These are phyloP conservation scores for Orthosia gothica DNA, from an alignment of 2,888 invertebrate species.

Conservation along the genomic window DNA sequence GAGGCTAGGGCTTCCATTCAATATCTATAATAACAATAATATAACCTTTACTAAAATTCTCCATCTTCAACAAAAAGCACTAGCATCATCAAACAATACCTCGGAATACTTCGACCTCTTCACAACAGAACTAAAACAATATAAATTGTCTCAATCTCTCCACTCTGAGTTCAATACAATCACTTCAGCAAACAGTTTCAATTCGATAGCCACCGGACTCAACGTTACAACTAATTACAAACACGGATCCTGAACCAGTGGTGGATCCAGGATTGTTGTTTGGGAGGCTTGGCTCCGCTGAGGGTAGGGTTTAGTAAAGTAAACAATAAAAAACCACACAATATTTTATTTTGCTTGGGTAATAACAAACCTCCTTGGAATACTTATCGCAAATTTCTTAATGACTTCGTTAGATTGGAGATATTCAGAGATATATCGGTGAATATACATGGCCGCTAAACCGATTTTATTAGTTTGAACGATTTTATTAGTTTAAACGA, in stretches of 20 bases:
- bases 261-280: too few species aligned
- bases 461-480: too few species aligned
- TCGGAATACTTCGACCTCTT: constrained; percentile 32
- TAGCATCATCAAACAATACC: constrained; percentile 36
- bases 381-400: too few species aligned
- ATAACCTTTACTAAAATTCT: not conserved
- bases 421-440: too few species aligned
- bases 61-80: constrained; percentile 14
- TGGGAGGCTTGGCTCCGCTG: too few species aligned
- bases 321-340: too few species aligned
- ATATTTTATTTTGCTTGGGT: too few species aligned
- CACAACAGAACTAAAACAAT: constrained; percentile 48
- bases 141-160: constrained; percentile 52
- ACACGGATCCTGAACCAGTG: constrained; percentile 46
- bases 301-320: too few species aligned
- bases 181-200: constrained; percentile 53
- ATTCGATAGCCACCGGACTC: constrained; percentile 50
- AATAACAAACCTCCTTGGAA: too few species aligned
- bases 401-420: too few species aligned
- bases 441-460: too few species aligned
- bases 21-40: not conserved
- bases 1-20: not conserved
- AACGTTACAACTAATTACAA: constrained; percentile 63
- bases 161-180: constrained; percentile 51
- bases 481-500: not conserved